phyloP scores from a whole-genome alignment of 2,113 vertebrate species.

The Vulpes ferrilata region DNA sequence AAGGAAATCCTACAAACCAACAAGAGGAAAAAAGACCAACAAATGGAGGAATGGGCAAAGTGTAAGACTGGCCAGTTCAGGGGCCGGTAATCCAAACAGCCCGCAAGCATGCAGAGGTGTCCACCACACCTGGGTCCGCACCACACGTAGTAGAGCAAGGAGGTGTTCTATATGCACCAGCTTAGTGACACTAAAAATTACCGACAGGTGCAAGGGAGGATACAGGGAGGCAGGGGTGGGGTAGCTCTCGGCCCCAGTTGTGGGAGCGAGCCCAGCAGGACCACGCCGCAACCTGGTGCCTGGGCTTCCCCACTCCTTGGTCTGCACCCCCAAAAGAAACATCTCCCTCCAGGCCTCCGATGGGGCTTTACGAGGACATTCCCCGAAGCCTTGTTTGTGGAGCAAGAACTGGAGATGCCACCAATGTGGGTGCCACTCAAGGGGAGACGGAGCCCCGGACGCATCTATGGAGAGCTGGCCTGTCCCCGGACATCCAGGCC shows the following conservation, averaged over 20 bases:
- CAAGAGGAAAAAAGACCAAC: no score
- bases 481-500: accelerated
- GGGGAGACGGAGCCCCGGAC: accelerated
- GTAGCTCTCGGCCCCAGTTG: neutral
- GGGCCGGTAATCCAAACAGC: neutral
- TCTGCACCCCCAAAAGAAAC: no score
- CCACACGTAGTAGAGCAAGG: accelerated
- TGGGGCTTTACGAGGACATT: accelerated
- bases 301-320: neutral
- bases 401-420: accelerated
- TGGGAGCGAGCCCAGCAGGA: neutral
- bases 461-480: accelerated
- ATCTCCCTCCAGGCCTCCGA: neutral
- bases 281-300: accelerated
- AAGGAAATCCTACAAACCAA: neutral
- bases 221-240: accelerated
- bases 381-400: neutral
- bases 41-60: neutral
- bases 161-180: neutral
- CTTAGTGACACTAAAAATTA: accelerated
- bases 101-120: accelerated
- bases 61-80: accelerated
- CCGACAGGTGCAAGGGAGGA: accelerated
- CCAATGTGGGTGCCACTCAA: accelerated
- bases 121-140: accelerated